Evolutionary conservation across 92 coral and sea anemone species (phyloP).

Genomic region (Desmophyllum pertusum): DNA sequence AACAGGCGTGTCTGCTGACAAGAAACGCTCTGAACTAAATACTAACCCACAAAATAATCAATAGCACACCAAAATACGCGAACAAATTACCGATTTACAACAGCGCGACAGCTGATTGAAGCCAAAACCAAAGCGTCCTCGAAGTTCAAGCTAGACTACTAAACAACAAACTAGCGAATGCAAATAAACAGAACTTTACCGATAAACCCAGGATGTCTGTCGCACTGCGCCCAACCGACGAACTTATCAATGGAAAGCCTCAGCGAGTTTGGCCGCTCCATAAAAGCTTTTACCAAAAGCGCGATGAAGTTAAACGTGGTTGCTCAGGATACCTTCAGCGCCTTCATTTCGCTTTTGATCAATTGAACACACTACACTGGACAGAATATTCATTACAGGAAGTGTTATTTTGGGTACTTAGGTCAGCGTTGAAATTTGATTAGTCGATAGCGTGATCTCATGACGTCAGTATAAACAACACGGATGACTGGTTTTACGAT

Average conservation of each 20-base stretch:
- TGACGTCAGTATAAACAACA: constrained; percentile 32
- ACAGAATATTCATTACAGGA: constrained; percentile 25
- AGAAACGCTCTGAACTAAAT: neutral
- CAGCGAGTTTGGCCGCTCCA: constrained; percentile 14
- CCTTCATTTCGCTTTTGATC: too few relatives aligned
- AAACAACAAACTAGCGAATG: neutral
- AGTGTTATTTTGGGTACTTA: constrained; percentile 18
- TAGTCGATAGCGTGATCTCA: neutral
- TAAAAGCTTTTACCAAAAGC: neutral
- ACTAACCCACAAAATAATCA: neutral
- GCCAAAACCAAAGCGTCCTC: neutral
- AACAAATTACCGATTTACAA: neutral
- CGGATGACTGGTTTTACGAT: neutral
- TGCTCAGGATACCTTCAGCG: neutral
- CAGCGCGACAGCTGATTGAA: neutral
- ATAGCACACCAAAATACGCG: neutral
- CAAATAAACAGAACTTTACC: constrained; percentile 18
- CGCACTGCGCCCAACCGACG: constrained; percentile 4
- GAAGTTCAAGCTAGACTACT: neutral
- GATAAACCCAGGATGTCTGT: constrained; percentile 28
- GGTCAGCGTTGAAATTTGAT: neutral
- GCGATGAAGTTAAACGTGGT: neutral
- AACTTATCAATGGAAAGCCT: neutral
- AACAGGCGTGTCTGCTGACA: neutral
- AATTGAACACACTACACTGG: too few relatives aligned